Evolutionary conservation across 92 coral and sea anemone genomes (phyloP), one percentile per base, ranked within the genome.

Genomic region (Porites divaricata): DNA sequence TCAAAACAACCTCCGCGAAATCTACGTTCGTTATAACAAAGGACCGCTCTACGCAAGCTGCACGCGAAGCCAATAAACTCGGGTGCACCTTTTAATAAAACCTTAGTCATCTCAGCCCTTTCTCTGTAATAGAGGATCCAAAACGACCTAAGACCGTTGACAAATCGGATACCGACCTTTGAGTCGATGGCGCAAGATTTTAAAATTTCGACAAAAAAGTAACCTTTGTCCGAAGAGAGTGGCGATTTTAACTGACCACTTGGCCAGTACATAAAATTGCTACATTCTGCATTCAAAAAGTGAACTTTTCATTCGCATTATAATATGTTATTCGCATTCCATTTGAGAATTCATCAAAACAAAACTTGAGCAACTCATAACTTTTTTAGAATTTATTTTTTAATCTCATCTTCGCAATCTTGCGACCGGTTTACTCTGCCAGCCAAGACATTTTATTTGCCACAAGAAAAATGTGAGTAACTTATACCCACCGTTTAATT

Each of bases 401-500:
- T 72, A 35, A 35, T 35, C 45, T 35, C 45, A 35, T 7, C 76
- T 11, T 11, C 59, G 16, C 59, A 11, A 54, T 15, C 7, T 72
- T 49, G 76, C 76, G 63, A 74, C 78, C 59, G 78, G 78, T 2
- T 53, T 13, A 3, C 53, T 56, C 65, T 74, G 64, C 14, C n/a
- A 56, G 45, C 45, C 45, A 74, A 28, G 45, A 8, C 23, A 41
- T 54, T 54, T 17, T 41, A 53, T 49, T n/a, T 13, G 53, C 8
- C 19, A 54, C 23, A 53, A 51, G 78, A 54, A 71, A 49, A 59
- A 72, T 49, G n/a, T 15, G 50, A 56, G 76, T 41, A 53, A 73
- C 63, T 6, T 22, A 35, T 49, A 28, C 62, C 35, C 77, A 59
- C 77, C 16, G 62, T 58, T 20, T 35, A 35, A 35, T 35, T 35